A percentile compares a stretch with the other conserved stretches of the same genome.
Conservation (phyloP, 1,140 invertebrate genomes). For the Pseudomyrmex flavicornis region DNA sequence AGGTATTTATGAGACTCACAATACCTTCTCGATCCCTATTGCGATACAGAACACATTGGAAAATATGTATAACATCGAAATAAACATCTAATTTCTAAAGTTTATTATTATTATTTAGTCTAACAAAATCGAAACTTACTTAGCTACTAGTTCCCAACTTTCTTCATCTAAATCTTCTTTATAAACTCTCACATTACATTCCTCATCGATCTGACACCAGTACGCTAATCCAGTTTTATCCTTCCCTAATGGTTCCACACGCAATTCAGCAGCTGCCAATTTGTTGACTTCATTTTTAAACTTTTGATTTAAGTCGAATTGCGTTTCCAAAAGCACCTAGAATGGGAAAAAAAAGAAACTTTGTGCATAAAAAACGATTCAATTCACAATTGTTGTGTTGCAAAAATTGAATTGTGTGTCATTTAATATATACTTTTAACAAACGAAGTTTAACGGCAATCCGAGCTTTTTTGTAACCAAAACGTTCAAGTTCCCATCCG, state of each 20-base stretch:
- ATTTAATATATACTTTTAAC: slow-evolving; percentile 90
- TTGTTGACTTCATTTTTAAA: slow-evolving; percentile 97
- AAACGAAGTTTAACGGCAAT: slow-evolving; percentile 94
- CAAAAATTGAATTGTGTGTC: background rate
- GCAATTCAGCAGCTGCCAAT: slow-evolving; percentile 90
- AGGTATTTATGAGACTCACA: slow-evolving; percentile 89
- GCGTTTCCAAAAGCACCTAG: slow-evolving; percentile 95
- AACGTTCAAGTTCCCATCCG: slow-evolving; percentile 98
- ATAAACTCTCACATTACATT: slow-evolving; percentile 95
- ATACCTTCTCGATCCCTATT: slow-evolving; percentile 90
- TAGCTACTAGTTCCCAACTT: slow-evolving; percentile 96
- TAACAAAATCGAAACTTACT: slow-evolving; percentile 85
- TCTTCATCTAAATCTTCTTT: slow-evolving; percentile 98
- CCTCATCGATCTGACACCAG: slow-evolving; percentile 96
- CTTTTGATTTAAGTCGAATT: slow-evolving; percentile 97
- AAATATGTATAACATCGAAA: slow-evolving; percentile 17
- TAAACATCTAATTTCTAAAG: background rate
- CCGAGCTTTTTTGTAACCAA: slow-evolving; percentile 97
- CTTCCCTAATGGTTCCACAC: slow-evolving; percentile 94
- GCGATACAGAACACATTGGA: slow-evolving; percentile 61
- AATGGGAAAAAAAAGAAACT: slow-evolving; percentile 65
- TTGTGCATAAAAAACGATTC: background rate
- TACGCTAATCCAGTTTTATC: slow-evolving; percentile 96
- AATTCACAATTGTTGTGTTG: no score
- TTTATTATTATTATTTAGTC: slow-evolving; percentile 24